Percentiles rank a stretch among this genome's conserved stretches.
phyloP scores from a whole-genome alignment of 2,113 vertebrate genomes.

The Protobothrops mucrosquamatus region DNA sequence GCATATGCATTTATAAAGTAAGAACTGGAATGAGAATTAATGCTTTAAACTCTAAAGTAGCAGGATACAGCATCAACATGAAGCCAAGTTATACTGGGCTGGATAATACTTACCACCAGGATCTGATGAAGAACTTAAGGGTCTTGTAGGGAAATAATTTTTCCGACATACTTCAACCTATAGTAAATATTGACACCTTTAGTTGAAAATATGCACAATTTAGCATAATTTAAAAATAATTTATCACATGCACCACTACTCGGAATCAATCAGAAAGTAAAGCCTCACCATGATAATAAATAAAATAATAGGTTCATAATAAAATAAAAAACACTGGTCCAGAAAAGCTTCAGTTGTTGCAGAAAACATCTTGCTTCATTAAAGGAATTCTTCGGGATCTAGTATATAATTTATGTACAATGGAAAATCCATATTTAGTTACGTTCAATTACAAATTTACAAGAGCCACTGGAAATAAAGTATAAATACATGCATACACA shows the following conservation, averaged over 20 bases:
- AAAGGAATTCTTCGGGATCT: background rate
- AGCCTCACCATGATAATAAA: background rate
- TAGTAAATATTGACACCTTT: background rate
- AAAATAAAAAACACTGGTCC: background rate
- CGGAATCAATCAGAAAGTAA: background rate
- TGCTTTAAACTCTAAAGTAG: background rate
- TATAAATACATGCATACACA: background rate
- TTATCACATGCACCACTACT: background rate
- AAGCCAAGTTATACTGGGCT: background rate
- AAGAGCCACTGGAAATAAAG: background rate
- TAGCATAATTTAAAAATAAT: background rate
- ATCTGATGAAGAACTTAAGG: constrained; percentile 32
- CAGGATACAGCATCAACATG: background rate
- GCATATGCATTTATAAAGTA: background rate
- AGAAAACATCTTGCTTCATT: background rate
- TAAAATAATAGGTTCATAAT: background rate
- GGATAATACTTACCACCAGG: constrained; percentile 57
- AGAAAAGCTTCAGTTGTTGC: background rate
- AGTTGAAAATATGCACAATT: constrained; percentile 1
- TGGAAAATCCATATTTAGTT: background rate
- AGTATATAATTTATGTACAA: background rate
- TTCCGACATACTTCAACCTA: constrained; percentile 53
- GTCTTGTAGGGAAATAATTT: constrained; percentile 27
- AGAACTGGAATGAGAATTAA: background rate
- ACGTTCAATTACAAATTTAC: background rate